Evolutionary conservation across 92 coral and sea anemone genomes (phyloP), one percentile per base, ranked within the genome.

Genomic region (Parazoanthus darwini): DNA sequence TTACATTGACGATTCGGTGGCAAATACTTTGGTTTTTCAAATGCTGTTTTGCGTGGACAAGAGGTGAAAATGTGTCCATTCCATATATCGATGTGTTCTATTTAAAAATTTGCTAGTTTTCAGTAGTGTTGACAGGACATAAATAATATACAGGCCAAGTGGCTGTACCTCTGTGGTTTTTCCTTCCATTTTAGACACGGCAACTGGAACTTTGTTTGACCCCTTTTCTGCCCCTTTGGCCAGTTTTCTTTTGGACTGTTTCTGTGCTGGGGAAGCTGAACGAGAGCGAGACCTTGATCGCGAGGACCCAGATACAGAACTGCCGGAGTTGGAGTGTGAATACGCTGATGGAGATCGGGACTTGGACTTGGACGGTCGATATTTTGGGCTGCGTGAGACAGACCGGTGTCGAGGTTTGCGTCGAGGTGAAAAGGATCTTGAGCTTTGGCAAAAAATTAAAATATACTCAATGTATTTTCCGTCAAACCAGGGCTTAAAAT

Each of bases 381-480:
- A 77, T 46, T 20, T 76, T 35, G 82, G 86, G 86, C 82, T 92
- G 77, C 33, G 94, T 38, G 91, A 88, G 25, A 91, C 93, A 6
- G 93, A 90, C 51, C 96, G 92, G 74, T 88, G 92, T 42, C 93
- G 58, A 48, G 93, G 93, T 79, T 89, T 91, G 59, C 97, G 97
- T 37, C 96, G 94, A 5, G 99, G 97, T 39, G 98, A 93, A 79
- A 91, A 91, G 42, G 97, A 94, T 38, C 93, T 93, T 67, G 97
- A 90, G 80, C 98, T 94, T 82, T 79, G 88, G 86, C 22, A 85
- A 80, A 71, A 20, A 23, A 38, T 23, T 35, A 54, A 54, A 54
- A 11, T 5, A 84, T 67, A 48, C 8, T 11, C 10, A 58, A 14
- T 16, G 36, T 48, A 59, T 59, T 35, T 15, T 48, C n/a, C 15